Conservation (phyloP, 2,113 vertebrate genomes). For the Catharus minimus region DNA sequence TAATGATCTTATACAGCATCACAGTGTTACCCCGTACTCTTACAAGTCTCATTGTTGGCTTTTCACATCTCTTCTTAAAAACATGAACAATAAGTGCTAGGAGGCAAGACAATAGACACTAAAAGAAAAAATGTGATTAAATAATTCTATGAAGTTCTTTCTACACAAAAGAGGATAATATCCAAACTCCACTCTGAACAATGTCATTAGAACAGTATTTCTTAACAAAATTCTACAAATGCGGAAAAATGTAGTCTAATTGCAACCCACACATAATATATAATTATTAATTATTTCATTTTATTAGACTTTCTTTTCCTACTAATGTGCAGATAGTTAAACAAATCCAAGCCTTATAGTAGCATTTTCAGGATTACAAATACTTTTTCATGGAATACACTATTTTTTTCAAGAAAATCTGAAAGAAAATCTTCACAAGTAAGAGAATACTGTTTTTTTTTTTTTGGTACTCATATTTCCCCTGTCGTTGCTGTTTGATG, state of each 20-base stretch:
- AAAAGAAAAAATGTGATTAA: neutral
- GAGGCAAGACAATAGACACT: neutral
- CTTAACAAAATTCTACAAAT: neutral
- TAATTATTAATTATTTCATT: neutral
- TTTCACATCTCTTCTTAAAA: neutral
- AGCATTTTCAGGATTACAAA: neutral
- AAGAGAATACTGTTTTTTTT: neutral
- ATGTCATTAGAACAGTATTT: neutral
- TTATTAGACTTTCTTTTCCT: neutral
- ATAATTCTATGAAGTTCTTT: neutral
- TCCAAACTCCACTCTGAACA: neutral
- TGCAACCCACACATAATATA: neutral
- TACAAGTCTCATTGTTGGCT: neutral
- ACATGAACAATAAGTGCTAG: neutral
- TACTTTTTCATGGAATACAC: neutral
- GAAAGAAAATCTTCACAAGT: neutral
- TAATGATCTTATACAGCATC: neutral
- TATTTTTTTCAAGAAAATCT: neutral
- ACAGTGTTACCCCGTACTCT: neutral
- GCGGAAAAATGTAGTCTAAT: neutral
- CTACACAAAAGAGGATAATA: neutral
- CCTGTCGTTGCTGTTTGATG: neutral
- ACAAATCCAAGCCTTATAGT: neutral
- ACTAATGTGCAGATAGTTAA: neutral
- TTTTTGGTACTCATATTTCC: neutral